Percentiles rank a stretch among this genome's conserved stretches.
phyloP scores from a whole-genome alignment of 2,888 invertebrate species.

The Drosophila fungiperda region DNA sequence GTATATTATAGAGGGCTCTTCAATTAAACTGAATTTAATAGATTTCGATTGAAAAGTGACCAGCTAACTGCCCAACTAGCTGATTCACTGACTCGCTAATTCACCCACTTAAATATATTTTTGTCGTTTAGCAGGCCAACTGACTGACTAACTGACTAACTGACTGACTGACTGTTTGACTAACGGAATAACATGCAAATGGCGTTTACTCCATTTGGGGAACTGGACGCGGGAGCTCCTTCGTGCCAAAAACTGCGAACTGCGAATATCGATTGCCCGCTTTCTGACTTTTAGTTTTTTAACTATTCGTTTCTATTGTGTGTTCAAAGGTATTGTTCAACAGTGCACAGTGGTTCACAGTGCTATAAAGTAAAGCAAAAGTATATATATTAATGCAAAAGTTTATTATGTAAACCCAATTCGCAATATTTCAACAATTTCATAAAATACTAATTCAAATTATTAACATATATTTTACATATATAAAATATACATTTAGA shows the following conservation, averaged over 20 bases:
- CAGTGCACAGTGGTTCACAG: constrained; percentile 28
- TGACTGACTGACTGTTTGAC: constrained; percentile 7
- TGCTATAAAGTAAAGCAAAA: neutral
- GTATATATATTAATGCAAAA: neutral
- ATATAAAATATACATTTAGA: neutral
- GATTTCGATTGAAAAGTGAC: constrained; percentile 58
- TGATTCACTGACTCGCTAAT: constrained; percentile 1
- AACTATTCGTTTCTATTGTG: constrained; percentile 36
- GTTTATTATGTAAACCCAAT: neutral
- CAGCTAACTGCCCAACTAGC: constrained; percentile 16
- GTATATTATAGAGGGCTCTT: constrained; percentile 37
- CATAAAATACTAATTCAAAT: neutral
- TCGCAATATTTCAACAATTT: neutral
- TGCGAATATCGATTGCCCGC: constrained; percentile 58
- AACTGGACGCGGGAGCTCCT: constrained; percentile 27
- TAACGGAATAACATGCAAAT: constrained; percentile 42
- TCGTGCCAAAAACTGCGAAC: constrained; percentile 56
- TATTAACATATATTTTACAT: neutral
- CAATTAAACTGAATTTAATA: constrained; percentile 65
- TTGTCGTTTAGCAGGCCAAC: constrained; percentile 1
- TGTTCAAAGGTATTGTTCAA: constrained; percentile 30
- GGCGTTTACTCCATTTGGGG: constrained; percentile 11
- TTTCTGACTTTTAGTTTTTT: constrained; percentile 41
- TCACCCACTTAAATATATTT: constrained; percentile 12
- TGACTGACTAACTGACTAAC: constrained; percentile 2